phyloP scores from a whole-genome alignment of 1,140 invertebrate genomes.

The Zaprionus africanus region DNA sequence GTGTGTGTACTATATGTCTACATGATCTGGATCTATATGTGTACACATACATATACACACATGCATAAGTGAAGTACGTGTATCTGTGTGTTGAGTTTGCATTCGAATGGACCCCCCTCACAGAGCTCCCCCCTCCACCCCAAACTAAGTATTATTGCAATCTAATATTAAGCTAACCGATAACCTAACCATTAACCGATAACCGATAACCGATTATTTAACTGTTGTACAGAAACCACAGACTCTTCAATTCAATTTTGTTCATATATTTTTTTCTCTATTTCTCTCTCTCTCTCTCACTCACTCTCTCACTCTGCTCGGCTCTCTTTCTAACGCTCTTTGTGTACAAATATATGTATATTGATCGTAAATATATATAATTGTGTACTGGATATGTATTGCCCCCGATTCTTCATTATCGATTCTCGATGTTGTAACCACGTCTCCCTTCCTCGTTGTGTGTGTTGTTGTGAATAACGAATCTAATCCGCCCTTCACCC shows the following conservation, averaged over 20 bases:
- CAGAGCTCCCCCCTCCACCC: neutral
- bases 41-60: neutral
- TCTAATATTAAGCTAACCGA: constrained; percentile 33
- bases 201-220: constrained; percentile 5
- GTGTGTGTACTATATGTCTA: constrained; percentile 1
- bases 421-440: constrained; percentile 49
- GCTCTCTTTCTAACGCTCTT: constrained; percentile 22
- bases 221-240: constrained; percentile 52
- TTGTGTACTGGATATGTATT: constrained; percentile 14
- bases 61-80: constrained; percentile 1
- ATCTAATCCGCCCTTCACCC: neutral
- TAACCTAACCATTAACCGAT: constrained; percentile 3
- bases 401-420: constrained; percentile 16
- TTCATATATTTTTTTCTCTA: constrained; percentile 54
- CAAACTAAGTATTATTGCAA: constrained; percentile 22
- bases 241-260: constrained; percentile 63
- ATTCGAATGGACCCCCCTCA: constrained; percentile 2
- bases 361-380: constrained; percentile 21
- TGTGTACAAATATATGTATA: constrained; percentile 37
- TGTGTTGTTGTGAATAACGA: constrained; percentile 25
- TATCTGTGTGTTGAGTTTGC: constrained; percentile 5
- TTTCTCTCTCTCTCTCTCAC: constrained; percentile 40
- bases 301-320: constrained; percentile 10
- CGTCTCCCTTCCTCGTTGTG: constrained; percentile 22
- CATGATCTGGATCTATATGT: neutral